phyloP scores from a whole-genome alignment of 2,888 invertebrate genomes.

The Zonitis immaculata region DNA sequence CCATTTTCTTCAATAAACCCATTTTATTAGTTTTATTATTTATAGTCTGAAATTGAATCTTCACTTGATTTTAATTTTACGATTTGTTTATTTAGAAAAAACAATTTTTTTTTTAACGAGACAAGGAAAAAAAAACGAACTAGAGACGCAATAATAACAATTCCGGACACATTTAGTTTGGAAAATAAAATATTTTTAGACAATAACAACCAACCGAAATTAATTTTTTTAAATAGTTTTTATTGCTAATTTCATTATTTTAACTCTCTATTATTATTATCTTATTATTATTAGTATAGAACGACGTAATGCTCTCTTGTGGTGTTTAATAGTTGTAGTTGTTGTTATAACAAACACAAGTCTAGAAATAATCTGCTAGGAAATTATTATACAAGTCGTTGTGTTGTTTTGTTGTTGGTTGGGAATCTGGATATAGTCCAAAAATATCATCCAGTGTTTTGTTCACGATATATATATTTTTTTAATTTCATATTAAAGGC shows the following conservation, averaged over 20 bases:
- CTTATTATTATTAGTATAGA: no score
- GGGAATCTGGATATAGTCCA: conserved; percentile 42
- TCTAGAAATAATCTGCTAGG: conserved; percentile 45
- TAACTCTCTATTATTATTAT: neutral
- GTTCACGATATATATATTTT: conserved; percentile 8
- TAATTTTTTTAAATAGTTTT: neutral
- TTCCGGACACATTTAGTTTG: neutral
- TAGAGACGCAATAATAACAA: neutral
- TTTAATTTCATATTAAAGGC: neutral
- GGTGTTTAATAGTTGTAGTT: no score
- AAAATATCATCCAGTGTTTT: conserved; percentile 25
- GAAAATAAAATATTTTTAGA: neutral
- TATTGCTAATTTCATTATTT: neutral
- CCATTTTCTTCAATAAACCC: conserved; percentile 1
- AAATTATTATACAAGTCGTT: conserved; percentile 18
- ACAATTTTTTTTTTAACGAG: neutral
- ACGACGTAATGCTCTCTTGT: neutral
- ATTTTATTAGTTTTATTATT: neutral
- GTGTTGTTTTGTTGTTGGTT: conserved; percentile 25
- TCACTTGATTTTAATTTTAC: neutral
- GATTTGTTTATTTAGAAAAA: neutral
- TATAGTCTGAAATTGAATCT: neutral
- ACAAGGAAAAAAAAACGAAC: neutral
- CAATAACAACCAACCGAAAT: no score
- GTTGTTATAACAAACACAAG: conserved; percentile 19